Percentiles rank a stretch among this genome's conserved stretches.
Conservation (phyloP, 1,140 invertebrate species). For the Heliothis subflexa region DNA sequence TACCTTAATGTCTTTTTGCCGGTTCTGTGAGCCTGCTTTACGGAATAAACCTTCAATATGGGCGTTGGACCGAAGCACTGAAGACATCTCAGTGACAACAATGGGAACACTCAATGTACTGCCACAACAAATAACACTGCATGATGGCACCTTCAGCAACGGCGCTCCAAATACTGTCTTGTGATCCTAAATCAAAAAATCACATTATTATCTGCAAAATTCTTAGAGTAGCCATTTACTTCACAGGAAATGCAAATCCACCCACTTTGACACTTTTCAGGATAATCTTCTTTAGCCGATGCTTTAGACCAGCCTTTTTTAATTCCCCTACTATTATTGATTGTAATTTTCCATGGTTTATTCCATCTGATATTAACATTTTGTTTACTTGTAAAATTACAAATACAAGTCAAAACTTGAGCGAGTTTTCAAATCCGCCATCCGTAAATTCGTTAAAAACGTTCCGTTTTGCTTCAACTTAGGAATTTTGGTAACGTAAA, state of each 20-base stretch:
- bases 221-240: not conserved
- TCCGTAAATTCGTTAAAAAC: slow-evolving; percentile 59
- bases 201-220: not conserved
- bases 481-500: not conserved
- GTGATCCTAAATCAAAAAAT: slow-evolving; percentile 66
- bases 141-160: slow-evolving; percentile 86
- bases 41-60: slow-evolving; percentile 93
- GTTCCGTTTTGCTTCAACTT: slow-evolving; percentile 52
- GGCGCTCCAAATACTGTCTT: slow-evolving; percentile 89
- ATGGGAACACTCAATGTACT: slow-evolving; percentile 90
- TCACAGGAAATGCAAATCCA: slow-evolving; percentile 46
- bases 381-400: slow-evolving; percentile 65
- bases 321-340: slow-evolving; percentile 87
- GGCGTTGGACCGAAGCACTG: slow-evolving; percentile 89
- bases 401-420: slow-evolving; percentile 18
- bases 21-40: slow-evolving; percentile 92
- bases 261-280: slow-evolving; percentile 86
- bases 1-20: slow-evolving; percentile 93
- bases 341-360: slow-evolving; percentile 88
- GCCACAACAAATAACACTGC: slow-evolving; percentile 87
- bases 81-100: slow-evolving; percentile 91
- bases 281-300: slow-evolving; percentile 88
- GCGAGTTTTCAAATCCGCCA: slow-evolving; percentile 52
- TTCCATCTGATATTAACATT: slow-evolving; percentile 89
- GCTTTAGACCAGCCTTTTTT: slow-evolving; percentile 88